These are phyloP conservation scores for Theristus sp. DNA, from an alignment of 2,888 invertebrate genomes.

Conservation along the genomic window DNA sequence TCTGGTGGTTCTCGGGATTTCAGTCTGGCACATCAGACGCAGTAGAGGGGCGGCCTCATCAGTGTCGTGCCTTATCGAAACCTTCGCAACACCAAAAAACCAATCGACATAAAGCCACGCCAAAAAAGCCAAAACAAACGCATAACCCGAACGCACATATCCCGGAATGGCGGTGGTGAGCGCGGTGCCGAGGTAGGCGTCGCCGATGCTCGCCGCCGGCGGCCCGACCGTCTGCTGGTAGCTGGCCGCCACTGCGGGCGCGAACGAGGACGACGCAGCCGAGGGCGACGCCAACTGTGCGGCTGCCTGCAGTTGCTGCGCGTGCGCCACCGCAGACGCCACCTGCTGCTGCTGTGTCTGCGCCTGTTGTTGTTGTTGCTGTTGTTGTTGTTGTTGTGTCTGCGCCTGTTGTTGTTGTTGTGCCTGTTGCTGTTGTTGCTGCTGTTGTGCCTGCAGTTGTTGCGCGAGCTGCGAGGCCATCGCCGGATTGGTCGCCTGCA, in stretches of 20 bases:
- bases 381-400: background rate
- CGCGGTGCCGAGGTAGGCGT: conserved; percentile 3
- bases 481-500: background rate
- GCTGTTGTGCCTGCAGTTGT: background rate
- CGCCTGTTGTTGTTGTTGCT: background rate
- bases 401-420: too few species aligned
- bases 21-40: too few species aligned
- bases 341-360: background rate
- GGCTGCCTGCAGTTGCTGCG: background rate
- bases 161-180: conserved; percentile 2
- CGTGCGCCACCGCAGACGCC: background rate
- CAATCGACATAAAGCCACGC: background rate
- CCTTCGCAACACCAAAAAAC: too few species aligned
- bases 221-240: background rate
- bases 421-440: too few species aligned
- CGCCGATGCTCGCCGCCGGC: background rate
- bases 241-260: conserved; percentile 2
- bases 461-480: background rate
- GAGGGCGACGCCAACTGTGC: background rate
- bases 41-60: too few species aligned
- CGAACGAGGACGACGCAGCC: background rate
- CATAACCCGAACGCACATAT: conserved; percentile 1
- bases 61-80: too few species aligned
- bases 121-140: background rate
- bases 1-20: too few species aligned